These are phyloP conservation scores for Mystacides longicornis DNA, from an alignment of 2,888 invertebrate genomes.

Conservation along the genomic window DNA sequence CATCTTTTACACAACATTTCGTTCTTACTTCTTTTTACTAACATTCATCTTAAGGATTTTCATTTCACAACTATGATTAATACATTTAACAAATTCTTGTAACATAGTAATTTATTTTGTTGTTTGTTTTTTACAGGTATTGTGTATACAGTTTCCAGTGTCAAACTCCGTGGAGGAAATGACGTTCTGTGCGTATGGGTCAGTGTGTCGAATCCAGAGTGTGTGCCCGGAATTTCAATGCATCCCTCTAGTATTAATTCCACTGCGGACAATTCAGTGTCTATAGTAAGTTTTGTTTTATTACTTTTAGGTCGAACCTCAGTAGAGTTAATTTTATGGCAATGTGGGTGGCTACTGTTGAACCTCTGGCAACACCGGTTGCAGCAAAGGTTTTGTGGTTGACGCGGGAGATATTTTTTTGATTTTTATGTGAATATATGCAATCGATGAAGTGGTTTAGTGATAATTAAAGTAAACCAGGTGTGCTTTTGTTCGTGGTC, in stretches of 20 bases:
- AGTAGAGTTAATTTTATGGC: too few species aligned
- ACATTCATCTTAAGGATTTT: not conserved
- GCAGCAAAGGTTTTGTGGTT: too few species aligned
- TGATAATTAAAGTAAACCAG: too few species aligned
- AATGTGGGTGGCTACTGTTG: too few species aligned
- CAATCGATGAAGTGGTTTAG: too few species aligned
- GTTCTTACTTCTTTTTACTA: too few species aligned
- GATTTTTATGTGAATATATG: too few species aligned
- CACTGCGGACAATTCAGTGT: slow-evolving; percentile 44
- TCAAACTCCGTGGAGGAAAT: slow-evolving; percentile 44
- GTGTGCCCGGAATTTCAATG: slow-evolving; percentile 39
- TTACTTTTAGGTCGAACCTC: too few species aligned
- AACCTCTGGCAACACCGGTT: too few species aligned
- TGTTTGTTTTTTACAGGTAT: slow-evolving; percentile 33
- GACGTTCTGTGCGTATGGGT: slow-evolving; percentile 57
- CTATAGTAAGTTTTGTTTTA: slow-evolving; percentile 32
- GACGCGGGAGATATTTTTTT: too few species aligned
- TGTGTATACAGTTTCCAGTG: slow-evolving; percentile 48
- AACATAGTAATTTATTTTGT: not conserved
- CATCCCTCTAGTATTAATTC: slow-evolving; percentile 44
- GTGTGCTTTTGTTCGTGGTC: too few species aligned
- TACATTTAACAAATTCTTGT: not conserved
- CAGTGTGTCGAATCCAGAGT: slow-evolving; percentile 40
- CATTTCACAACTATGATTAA: not conserved
- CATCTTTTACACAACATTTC: too few species aligned